Base-by-base conservation (phyloP, 1,140 invertebrate species). In the Eulimnadia texana region DNA sequence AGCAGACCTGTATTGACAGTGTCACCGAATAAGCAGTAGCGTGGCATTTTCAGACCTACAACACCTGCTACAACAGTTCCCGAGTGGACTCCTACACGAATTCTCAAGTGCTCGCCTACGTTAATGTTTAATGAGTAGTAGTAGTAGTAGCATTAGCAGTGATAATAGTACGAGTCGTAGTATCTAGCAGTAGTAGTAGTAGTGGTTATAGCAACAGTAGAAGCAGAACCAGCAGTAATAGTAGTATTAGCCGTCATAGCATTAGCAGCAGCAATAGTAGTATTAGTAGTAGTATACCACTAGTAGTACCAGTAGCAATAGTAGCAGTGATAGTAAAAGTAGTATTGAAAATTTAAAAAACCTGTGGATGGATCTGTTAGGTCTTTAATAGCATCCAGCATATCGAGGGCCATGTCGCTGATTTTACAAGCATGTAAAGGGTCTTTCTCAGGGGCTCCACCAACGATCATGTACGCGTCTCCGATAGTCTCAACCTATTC, bases 401-500 rank as follows among this genome's bases (percentile, higher is more conserved):
- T 95, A 69, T 97, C 93, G 20, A 98, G 73, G 0, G 93, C 92
- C 88, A 98, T 93, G 71, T 94, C 87, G 68, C 93, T 96, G 16
- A 98, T 91, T 66, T 87, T 85, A 71, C 92, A 87, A 0, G 92
- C 92, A 70, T 98, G 94, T 70, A 92, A 87, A 49, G 78, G 79
- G 71, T 90, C 86, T 66, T 86, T 84, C 61, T 93, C 89, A 0
- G 94, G 94, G 13, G 93, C 89, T 0, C 94, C 95, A 16, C 88
- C 91, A 1, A 97, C 92, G 1, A 95, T 90, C 92, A 97, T 96
- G 69, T 97, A 96, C 0, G 93, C 92, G 71, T 95, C 92, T 0
- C 93, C 93, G 66, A 97, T 96, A 0, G 93, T 97, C 75, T 97
- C 94, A 6, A 97, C 90, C 90, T 93, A 67, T 55, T 61, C 23